Evolutionary conservation across 2,888 invertebrate genomes (phyloP).

Genomic region (Siphlonurus alternatus): DNA sequence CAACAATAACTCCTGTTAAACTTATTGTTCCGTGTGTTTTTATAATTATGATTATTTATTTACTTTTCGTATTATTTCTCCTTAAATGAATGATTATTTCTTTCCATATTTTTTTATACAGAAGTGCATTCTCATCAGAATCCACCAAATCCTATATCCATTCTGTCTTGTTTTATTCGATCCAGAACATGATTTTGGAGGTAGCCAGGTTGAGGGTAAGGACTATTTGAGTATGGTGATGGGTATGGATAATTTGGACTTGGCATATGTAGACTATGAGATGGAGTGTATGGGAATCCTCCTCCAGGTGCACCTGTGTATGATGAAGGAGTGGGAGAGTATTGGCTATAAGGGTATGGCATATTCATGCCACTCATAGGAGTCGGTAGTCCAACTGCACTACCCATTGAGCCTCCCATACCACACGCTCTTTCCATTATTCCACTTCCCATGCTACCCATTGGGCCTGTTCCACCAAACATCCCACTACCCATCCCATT

Average conservation of each 20-base stretch:
- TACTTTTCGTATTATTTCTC: not conserved
- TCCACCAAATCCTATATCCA: constrained; percentile 33
- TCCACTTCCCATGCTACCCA: constrained; percentile 11
- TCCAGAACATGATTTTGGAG: constrained; percentile 31
- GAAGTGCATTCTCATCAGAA: constrained; percentile 24
- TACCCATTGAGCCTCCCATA: constrained; percentile 17
- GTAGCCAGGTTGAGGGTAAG: constrained; percentile 22
- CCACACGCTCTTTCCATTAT: constrained; percentile 16
- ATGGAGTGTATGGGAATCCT: constrained; percentile 22
- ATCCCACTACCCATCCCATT: constrained; percentile 14
- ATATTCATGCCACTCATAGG: constrained; percentile 17
- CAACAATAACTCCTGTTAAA: constrained; percentile 9
- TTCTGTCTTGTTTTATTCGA: constrained; percentile 29
- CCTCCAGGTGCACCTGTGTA: constrained; percentile 20
- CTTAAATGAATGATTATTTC: not conserved
- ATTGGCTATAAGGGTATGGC: constrained; percentile 25
- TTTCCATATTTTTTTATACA: not conserved
- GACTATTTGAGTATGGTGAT: constrained; percentile 24
- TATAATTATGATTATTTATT: constrained; percentile 3
- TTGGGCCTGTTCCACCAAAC: constrained; percentile 12
- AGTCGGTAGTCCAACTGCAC: constrained; percentile 14
- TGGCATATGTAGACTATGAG: constrained; percentile 45
- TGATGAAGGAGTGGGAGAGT: constrained; percentile 20
- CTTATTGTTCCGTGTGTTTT: constrained; percentile 8
- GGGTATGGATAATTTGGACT: constrained; percentile 50